phyloP scores from a whole-genome alignment of 2,113 vertebrate genomes.

The Microtus richardsoni region DNA sequence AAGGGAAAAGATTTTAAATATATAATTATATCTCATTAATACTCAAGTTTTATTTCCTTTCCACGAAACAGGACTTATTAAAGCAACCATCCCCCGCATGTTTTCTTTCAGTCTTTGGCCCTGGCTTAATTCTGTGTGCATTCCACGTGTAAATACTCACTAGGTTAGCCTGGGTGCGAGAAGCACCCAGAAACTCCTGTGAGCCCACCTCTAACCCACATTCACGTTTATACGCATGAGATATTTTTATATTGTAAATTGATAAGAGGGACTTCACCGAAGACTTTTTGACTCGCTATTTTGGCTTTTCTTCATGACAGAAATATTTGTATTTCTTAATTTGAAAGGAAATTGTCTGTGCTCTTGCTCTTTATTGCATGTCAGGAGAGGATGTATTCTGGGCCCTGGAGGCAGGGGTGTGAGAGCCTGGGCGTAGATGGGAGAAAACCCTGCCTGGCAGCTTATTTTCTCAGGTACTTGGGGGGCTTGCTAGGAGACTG shows the following conservation, averaged over 20 bases:
- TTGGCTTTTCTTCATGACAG: constrained; percentile 55
- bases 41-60: constrained; percentile 95
- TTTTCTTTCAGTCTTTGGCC: constrained; percentile 87
- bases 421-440: neutral
- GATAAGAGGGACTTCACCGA: constrained; percentile 72
- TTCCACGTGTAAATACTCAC: constrained; percentile 84
- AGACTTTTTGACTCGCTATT: constrained; percentile 61
- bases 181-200: constrained; percentile 63
- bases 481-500: neutral
- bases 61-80: constrained; percentile 94
- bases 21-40: constrained; percentile 99
- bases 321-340: constrained; percentile 77
- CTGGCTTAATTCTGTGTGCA: constrained; percentile 83
- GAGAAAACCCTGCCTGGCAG: neutral
- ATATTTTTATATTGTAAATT: constrained; percentile 83
- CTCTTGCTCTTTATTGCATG: constrained; percentile 6
- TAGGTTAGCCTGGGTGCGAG: constrained; percentile 83
- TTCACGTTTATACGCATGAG: constrained; percentile 77
- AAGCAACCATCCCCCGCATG: constrained; percentile 93
- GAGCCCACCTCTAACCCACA: constrained; percentile 68
- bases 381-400: constrained; percentile 38
- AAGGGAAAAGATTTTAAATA: constrained; percentile 96
- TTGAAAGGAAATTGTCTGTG: constrained; percentile 70
- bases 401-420: neutral
- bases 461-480: neutral